phyloP scores from a whole-genome alignment of 2,797 vertebrate genomes.

The Margarornis squamiger region DNA sequence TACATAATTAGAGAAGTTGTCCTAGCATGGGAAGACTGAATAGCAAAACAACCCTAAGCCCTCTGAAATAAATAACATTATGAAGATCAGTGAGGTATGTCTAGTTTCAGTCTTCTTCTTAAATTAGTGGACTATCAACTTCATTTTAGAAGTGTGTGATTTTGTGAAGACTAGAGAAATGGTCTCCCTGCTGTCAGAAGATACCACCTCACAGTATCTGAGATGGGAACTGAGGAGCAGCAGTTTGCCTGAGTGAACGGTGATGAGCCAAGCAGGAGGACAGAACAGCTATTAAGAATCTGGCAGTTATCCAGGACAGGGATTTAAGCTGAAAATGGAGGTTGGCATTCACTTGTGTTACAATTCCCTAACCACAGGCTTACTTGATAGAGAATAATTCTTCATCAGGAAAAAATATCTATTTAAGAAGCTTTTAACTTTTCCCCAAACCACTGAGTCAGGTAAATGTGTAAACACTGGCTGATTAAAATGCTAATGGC shows the following conservation, averaged over 20 bases:
- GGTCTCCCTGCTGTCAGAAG: background rate
- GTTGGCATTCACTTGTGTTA: background rate
- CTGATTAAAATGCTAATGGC: background rate
- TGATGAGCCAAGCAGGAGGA: background rate
- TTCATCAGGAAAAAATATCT: background rate
- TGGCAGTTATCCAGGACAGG: background rate
- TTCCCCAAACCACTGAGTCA: background rate
- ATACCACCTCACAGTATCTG: background rate
- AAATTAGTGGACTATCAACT: background rate
- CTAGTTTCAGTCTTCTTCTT: background rate
- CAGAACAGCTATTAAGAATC: background rate
- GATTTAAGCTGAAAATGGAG: background rate
- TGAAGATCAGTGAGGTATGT: background rate
- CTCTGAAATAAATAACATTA: background rate
- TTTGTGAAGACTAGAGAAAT: background rate
- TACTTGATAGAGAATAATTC: background rate
- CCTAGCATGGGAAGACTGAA: background rate
- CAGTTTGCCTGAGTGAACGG: background rate
- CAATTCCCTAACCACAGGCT: background rate
- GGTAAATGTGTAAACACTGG: background rate
- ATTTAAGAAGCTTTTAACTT: background rate
- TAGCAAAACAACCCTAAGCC: background rate
- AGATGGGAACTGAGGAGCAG: background rate
- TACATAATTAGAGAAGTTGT: background rate
- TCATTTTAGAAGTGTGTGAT: background rate